A percentile compares a stretch with the other conserved stretches of the same genome.
Evolutionary conservation across 1,140 invertebrate species (phyloP).

Genomic region (Hyposmocoma kahamanoa): DNA sequence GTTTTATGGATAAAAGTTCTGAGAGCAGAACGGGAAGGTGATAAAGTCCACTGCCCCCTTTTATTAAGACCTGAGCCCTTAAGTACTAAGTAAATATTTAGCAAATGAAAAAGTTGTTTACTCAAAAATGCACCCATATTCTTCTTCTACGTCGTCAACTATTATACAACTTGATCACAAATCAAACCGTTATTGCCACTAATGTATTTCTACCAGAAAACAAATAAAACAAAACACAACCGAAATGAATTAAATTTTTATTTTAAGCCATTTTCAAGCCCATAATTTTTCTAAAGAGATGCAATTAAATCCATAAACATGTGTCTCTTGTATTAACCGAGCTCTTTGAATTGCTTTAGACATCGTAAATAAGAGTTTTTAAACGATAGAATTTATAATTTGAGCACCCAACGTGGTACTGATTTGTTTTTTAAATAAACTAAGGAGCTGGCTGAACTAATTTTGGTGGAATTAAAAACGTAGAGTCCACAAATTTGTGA

Average conservation of each 20-base stretch:
- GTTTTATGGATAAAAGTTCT: too few species aligned
- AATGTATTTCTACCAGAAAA: constrained; percentile 17
- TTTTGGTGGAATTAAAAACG: constrained; percentile 36
- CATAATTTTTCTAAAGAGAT: constrained; percentile 18
- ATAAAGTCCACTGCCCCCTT: too few species aligned
- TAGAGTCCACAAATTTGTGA: constrained; percentile 34
- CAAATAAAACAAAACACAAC: constrained; percentile 8
- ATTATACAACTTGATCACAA: neutral
- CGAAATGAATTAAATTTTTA: constrained; percentile 31
- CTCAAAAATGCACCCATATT: too few species aligned
- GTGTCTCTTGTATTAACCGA: constrained; percentile 15
- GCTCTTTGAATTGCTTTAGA: constrained; percentile 14
- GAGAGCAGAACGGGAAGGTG: too few species aligned
- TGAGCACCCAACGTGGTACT: constrained; percentile 26
- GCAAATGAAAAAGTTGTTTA: too few species aligned
- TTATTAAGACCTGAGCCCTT: too few species aligned
- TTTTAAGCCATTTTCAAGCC: constrained; percentile 14
- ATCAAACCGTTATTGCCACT: neutral
- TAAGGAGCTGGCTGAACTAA: constrained; percentile 28
- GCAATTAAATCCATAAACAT: constrained; percentile 23
- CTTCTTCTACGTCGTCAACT: neutral
- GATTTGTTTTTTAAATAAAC: constrained; percentile 35
- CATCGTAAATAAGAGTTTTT: constrained; percentile 26
- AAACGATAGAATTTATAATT: constrained; percentile 26
- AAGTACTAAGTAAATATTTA: too few species aligned